Base-by-base conservation (phyloP, 35 echinoderm and acorn worm species). In the Hemicentrotus pulcherrimus region DNA sequence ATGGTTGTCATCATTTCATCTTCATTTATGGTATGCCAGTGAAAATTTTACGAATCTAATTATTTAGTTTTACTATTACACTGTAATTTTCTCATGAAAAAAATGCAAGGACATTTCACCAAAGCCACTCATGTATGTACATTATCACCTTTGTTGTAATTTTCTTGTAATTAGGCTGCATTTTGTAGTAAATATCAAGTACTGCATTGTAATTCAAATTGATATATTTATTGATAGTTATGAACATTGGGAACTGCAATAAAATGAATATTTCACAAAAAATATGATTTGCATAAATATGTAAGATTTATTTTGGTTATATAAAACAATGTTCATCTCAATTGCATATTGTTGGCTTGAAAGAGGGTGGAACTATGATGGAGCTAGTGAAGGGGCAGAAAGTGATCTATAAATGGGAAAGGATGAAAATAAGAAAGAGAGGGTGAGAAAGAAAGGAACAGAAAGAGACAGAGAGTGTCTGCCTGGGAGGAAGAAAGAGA, bases 201-300 rank as follows among this genome's bases (percentile, higher is more conserved):
- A 78, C 65, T 78, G 65, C 22, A 78, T 78, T 78, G 1, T 78
- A 78, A 78, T 78, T 78, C 65, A 78, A 55, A 78, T 8, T 78
- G 65, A 78, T 78, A 22, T 78, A 78, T 78, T 78, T 78, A 78
- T 78, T 78, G 65, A 78, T 78, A 78, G 65, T 78, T 78, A 8
- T 78, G 65, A 78, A 78, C 19, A 28, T 78, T 78, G 65, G 65
- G 65, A 78, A 78, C 65, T 78, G 65, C 65, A 78, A 78, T 78
- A 78, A 78, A 78, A 78, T 78, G 65, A 78, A 78, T 28, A 28
- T 78, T 41, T 78, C 65, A 78, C 65, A 78, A 78, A 8, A 28
- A 28, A 8, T 28, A 28, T 28, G 6, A n/a, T 30, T n/a, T 78
- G 65, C 7, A 28, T 78, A 6, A 28, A 78, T 24, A 70, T 28